These are phyloP conservation scores for Bugula neritina DNA, from an alignment of 2,888 invertebrate species.

Conservation along the genomic window DNA sequence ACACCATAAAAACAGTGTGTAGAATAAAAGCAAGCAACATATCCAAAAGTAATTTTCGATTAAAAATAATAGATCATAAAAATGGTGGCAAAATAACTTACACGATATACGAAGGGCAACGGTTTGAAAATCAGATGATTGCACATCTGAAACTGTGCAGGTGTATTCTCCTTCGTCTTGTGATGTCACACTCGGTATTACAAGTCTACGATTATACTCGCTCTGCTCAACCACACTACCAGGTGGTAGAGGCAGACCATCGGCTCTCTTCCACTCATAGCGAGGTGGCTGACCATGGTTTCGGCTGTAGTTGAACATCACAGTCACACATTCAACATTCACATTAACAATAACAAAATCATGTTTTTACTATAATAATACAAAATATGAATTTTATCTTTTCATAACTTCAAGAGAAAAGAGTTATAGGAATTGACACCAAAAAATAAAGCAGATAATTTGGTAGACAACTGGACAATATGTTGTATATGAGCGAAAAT, in stretches of 20 bases:
- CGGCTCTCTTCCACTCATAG: constrained; percentile 38
- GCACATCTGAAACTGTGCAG: constrained; percentile 64
- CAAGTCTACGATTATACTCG: constrained; percentile 78
- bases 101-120: constrained; percentile 8
- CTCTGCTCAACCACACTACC: constrained; percentile 64
- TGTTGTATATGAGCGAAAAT: no score
- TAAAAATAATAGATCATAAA: no score
- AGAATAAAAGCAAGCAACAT: no score
- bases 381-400: no score
- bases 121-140: background rate
- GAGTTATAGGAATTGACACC: no score
- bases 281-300: constrained; percentile 32
- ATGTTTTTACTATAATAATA: no score
- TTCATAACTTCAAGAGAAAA: no score
- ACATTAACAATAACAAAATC: no score
- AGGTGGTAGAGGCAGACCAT: constrained; percentile 61
- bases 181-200: constrained; percentile 77
- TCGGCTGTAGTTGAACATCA: background rate
- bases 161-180: constrained; percentile 89
- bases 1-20: no score
- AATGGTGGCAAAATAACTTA: background rate
- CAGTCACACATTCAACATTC: background rate
- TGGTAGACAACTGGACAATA: no score
- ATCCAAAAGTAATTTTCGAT: no score
- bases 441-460: no score